Base-by-base conservation (phyloP, 1,140 invertebrate genomes). In the Cepaea nemoralis region DNA sequence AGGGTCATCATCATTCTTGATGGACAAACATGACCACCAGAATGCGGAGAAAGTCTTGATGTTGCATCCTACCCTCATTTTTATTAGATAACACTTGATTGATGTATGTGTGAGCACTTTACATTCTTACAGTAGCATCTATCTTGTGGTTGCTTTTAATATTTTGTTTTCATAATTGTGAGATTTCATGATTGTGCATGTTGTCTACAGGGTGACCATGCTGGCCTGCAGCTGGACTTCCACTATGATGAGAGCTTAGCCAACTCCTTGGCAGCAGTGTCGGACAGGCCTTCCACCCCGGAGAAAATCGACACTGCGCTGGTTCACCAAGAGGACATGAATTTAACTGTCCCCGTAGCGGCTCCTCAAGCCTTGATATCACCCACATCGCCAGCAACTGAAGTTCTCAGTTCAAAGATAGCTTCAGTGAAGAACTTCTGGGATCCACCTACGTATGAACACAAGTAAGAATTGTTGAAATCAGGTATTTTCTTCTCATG, bases 351-450 rank as follows among this genome's bases (percentile, higher is more conserved):
- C 92, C 70, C 78, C 24, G 73, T 71, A 24, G 81, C 70, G 35
- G 84, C 45, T 37, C 80, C 77, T 12, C 82, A 93, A 6, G 92
- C 91, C 0, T 86, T 85, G 45, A 88, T 89, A 19, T 94, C 93
- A 80, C 94, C 94, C 1, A 94, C 94, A 82, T 94, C 94, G 10
- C 94, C 94, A 16, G 95, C 95, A 0, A 94, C 95, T 22, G 96
- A 96, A 42, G 97, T 97, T 89, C 93, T 98, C 19, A 97, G 97
- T 92, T 93, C 97, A 90, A 98, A 98, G 92, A 97, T 98, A 85
- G 96, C 96, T 14, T 97, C 96, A 75, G 96, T 97, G 8, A 98
- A 98, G 91, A 97, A 96, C 91, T 93, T 93, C 16, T 96, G 95
- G 95, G 95, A 96, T 86, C 93, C 93, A 59, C 93, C 73, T 6